Percentiles rank a stretch among this genome's conserved stretches.
Evolutionary conservation across 2,888 invertebrate species (phyloP).

Genomic region (Drosophila atripex): DNA sequence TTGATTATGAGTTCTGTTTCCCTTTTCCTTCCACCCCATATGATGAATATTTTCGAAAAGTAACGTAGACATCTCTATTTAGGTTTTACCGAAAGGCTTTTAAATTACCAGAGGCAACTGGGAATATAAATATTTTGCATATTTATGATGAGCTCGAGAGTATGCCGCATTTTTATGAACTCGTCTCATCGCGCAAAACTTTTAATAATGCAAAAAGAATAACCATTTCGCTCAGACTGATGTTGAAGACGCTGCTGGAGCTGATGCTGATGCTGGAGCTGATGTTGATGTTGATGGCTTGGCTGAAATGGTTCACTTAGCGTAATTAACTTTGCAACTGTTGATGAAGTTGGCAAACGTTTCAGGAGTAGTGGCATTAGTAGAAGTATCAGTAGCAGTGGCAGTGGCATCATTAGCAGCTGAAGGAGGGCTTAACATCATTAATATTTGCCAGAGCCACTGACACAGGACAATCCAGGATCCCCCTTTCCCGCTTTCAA

Average conservation of each 20-base stretch:
- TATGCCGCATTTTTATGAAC: constrained; percentile 56
- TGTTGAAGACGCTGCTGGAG: constrained; percentile 30
- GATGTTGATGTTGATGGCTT: constrained; percentile 43
- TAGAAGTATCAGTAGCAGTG: constrained; percentile 21
- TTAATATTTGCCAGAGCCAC: constrained; percentile 69
- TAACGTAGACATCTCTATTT: neutral
- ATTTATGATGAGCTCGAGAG: constrained; percentile 59
- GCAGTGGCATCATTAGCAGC: constrained; percentile 61
- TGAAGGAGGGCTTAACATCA: constrained; percentile 53
- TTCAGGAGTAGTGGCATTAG: constrained; percentile 16
- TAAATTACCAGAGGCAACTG: constrained; percentile 25
- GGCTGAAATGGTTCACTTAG: constrained; percentile 58
- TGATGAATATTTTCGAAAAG: constrained; percentile 7
- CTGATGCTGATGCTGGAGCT: constrained; percentile 26
- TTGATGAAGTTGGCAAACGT: constrained; percentile 58
- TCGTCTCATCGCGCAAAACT: constrained; percentile 37
- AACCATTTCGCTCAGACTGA: constrained; percentile 22
- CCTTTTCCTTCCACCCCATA: neutral
- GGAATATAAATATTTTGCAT: constrained; percentile 52
- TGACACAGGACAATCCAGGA: constrained; percentile 50
- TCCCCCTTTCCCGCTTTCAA: neutral
- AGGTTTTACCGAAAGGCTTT: constrained; percentile 25
- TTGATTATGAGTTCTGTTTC: neutral
- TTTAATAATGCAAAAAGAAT: constrained; percentile 62
- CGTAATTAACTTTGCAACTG: constrained; percentile 73